Evolutionary conservation across 2,797 vertebrate genomes (phyloP).

Genomic region (Toxotes lorentzi): DNA sequence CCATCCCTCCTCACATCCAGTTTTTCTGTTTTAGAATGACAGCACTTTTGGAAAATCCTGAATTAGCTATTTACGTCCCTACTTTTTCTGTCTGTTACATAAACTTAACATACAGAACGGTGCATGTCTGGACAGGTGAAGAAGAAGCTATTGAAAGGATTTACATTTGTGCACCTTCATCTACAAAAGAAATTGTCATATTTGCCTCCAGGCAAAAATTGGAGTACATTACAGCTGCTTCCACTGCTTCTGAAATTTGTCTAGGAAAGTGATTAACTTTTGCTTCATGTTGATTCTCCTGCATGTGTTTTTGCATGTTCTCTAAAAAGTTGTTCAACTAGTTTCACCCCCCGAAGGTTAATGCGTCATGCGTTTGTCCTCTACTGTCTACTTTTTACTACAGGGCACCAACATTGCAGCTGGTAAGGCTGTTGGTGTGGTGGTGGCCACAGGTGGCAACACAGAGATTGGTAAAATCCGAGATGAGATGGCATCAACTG

Average conservation of each 20-base stretch:
- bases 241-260: not conserved
- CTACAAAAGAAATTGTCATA: not conserved
- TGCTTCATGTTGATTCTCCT: not conserved
- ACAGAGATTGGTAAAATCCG: slow-evolving; percentile 99
- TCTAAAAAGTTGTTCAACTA: slow-evolving; percentile 19
- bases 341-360: slow-evolving; percentile 1
- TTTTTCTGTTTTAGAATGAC: slow-evolving; percentile 9
- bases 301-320: not conserved
- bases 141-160: not conserved
- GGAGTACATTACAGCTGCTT: not conserved
- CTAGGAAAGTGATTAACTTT: not conserved
- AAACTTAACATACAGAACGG: not conserved
- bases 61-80: not conserved
- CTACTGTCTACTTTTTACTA: accelerated
- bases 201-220: not conserved
- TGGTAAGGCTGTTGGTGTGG: slow-evolving; percentile 97
- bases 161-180: not conserved
- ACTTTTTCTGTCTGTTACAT: not conserved
- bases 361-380: not conserved
- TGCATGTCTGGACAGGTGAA: not conserved
- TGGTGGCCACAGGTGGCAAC: slow-evolving; percentile 93
- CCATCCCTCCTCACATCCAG: not conserved
- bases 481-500: slow-evolving; percentile 97
- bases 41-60: not conserved
- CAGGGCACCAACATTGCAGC: slow-evolving; percentile 98